phyloP scores from a whole-genome alignment of 1,140 invertebrate genomes.

The Glossosoma conforme region DNA sequence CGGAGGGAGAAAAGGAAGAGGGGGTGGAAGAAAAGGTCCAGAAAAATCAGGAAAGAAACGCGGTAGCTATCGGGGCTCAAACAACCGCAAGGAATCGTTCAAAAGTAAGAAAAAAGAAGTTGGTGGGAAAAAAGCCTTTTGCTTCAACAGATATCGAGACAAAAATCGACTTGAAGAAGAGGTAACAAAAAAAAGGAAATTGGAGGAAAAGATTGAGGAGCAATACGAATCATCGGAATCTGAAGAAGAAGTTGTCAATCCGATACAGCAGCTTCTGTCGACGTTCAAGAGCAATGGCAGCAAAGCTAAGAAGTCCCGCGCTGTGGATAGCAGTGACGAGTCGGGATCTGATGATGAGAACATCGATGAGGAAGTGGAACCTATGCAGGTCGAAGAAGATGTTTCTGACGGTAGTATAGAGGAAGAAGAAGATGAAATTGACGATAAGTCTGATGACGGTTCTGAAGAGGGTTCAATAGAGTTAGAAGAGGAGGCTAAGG shows the following conservation, averaged over 20 bases:
- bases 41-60: conserved; percentile 15
- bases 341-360: conserved; percentile 29
- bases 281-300: conserved; percentile 44
- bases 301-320: conserved; percentile 31
- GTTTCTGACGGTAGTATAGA: conserved; percentile 33
- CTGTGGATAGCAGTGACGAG: conserved; percentile 33
- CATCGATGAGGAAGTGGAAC: too few species aligned
- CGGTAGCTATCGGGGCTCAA: conserved; percentile 7
- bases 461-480: too few species aligned
- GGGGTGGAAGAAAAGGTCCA: conserved; percentile 1
- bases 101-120: conserved; percentile 36
- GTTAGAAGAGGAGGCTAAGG: too few species aligned
- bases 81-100: conserved; percentile 12
- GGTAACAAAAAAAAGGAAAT: conserved; percentile 37
- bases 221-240: conserved; percentile 38
- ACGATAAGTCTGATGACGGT: conserved; percentile 23
- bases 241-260: conserved; percentile 51
- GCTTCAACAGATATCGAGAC: conserved; percentile 48
- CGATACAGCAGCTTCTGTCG: conserved; percentile 50
- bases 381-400: conserved; percentile 16
- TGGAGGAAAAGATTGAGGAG: conserved; percentile 37
- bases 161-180: conserved; percentile 45
- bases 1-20: background rate
- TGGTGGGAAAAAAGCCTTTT: conserved; percentile 40
- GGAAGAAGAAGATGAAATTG: conserved; percentile 34